Conservation (phyloP, 2,113 vertebrate species). For the Anolis sagrei region DNA sequence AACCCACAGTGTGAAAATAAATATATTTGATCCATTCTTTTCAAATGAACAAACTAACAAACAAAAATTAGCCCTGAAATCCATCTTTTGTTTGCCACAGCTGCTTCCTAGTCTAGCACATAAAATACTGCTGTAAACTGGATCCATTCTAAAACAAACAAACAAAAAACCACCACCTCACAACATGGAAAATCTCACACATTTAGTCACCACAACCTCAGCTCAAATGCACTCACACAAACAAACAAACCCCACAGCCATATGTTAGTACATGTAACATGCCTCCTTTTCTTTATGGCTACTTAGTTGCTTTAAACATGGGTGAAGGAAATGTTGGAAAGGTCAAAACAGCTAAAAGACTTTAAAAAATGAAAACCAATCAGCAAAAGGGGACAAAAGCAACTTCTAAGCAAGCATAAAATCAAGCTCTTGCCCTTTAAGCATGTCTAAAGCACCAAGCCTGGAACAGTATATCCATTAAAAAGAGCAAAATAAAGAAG, state of each 20-base stretch:
- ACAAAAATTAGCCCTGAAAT: constrained; percentile 58
- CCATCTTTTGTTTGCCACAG: constrained; percentile 52
- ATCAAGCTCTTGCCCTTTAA: constrained; percentile 48
- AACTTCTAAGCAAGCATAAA: constrained; percentile 47
- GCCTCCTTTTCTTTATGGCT: constrained; percentile 34
- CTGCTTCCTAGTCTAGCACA: constrained; percentile 50
- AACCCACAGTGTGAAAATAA: constrained; percentile 56
- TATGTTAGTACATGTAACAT: constrained; percentile 31
- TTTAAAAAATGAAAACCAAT: constrained; percentile 40
- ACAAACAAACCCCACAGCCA: constrained; percentile 8
- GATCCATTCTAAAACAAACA: constrained; percentile 40
- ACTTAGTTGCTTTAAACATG: constrained; percentile 14
- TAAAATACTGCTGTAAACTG: constrained; percentile 56
- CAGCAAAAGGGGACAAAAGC: constrained; percentile 36
- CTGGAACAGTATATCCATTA: background rate
- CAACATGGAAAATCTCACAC: constrained; percentile 14
- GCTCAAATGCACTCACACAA: constrained; percentile 24
- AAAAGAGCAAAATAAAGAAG: constrained; percentile 41
- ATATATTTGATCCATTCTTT: constrained; percentile 46
- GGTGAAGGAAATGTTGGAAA: background rate
- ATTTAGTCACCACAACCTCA: constrained; percentile 29
- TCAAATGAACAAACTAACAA: background rate
- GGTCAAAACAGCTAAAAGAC: constrained; percentile 9
- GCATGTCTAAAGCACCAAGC: constrained; percentile 29
- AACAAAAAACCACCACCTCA: background rate